phyloP scores from a whole-genome alignment of 2,113 vertebrate genomes.

The Oriolus oriolus region DNA sequence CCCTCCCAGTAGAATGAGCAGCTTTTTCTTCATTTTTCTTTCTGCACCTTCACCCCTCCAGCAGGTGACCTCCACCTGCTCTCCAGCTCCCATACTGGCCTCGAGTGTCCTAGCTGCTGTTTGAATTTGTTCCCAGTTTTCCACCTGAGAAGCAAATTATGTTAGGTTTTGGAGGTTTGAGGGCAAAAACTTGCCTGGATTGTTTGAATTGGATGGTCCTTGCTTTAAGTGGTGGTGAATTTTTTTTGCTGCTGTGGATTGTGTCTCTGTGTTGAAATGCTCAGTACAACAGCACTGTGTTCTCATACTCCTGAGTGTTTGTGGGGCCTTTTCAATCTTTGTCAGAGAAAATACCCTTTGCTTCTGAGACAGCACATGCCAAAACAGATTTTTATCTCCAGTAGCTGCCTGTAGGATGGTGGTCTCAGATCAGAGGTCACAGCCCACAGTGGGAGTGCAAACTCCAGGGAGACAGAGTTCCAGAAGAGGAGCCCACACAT shows the following conservation, averaged over 20 bases:
- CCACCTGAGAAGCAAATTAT: background rate
- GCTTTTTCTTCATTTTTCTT: background rate
- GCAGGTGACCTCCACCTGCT: background rate
- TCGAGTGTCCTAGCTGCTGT: accelerated
- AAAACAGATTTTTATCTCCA: background rate
- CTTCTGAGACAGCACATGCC: background rate
- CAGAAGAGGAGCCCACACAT: background rate
- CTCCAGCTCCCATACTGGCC: background rate
- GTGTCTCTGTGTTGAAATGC: background rate
- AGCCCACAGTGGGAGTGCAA: background rate
- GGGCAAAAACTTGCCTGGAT: background rate
- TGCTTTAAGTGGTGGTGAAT: background rate
- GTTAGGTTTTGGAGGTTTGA: background rate
- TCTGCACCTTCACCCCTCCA: background rate
- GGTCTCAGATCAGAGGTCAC: background rate
- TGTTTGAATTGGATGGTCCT: background rate
- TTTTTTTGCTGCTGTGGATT: background rate
- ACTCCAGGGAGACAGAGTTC: background rate
- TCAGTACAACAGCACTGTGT: background rate
- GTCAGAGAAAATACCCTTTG: background rate
- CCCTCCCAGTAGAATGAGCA: background rate
- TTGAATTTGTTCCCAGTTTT: background rate
- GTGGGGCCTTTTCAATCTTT: background rate
- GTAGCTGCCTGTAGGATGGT: background rate
- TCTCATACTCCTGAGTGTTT: background rate